Evolutionary conservation across 1,140 invertebrate species (phyloP).

Genomic region (Bombus balteatus): DNA sequence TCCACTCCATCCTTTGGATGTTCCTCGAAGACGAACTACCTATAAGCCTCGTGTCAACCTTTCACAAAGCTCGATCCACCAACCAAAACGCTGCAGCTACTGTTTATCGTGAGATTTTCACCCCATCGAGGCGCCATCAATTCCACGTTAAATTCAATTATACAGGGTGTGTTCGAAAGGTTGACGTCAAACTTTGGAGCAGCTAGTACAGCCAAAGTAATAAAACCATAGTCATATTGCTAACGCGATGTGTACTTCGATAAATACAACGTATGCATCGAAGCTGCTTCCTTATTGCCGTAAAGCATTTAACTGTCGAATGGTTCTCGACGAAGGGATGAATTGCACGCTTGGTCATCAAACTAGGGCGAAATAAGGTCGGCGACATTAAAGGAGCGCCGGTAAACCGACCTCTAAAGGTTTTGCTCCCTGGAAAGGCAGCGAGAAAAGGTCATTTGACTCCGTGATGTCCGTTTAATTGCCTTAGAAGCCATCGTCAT

Average conservation of each 20-base stretch:
- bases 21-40: background rate
- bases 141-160: too few relatives aligned
- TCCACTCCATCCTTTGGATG: conserved; percentile 22
- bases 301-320: background rate
- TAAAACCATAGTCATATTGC: too few relatives aligned
- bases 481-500: background rate
- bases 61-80: background rate
- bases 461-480: conserved; percentile 28
- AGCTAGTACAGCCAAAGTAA: too few relatives aligned
- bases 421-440: background rate
- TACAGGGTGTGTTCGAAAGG: too few relatives aligned
- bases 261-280: too few relatives aligned
- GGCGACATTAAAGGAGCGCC: conserved; percentile 6
- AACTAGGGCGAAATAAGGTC: background rate
- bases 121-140: too few relatives aligned
- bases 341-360: background rate
- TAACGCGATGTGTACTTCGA: too few relatives aligned
- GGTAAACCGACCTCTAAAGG: background rate
- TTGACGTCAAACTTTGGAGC: too few relatives aligned
- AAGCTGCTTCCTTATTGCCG: too few relatives aligned
- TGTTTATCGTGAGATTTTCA: background rate
- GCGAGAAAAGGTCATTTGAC: conserved; percentile 17
- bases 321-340: background rate
- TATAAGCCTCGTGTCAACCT: background rate
- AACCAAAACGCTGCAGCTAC: background rate